Conservation (phyloP, 2,113 vertebrate species). For the Burhinus oedicnemus region DNA sequence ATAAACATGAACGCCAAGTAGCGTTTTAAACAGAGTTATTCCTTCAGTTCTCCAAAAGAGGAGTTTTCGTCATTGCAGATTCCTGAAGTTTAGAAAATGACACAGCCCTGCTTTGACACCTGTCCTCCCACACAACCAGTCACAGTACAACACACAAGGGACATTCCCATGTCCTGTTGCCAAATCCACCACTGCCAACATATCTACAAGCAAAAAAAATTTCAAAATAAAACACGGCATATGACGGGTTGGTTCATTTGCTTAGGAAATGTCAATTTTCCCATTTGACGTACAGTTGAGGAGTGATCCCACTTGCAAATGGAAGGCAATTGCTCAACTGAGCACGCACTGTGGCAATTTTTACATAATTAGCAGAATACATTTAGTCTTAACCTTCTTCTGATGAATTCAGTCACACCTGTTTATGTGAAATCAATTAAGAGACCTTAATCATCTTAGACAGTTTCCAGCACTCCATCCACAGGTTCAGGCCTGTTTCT, state of each 20-base stretch:
- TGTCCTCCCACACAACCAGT: conserved; percentile 30
- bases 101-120: conserved; percentile 11
- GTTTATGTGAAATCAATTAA: conserved; percentile 75
- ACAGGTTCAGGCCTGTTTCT: conserved; percentile 68
- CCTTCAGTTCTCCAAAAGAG: background rate
- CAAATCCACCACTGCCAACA: background rate
- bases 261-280: conserved; percentile 52
- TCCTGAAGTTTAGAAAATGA: conserved; percentile 10
- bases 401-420: conserved; percentile 73
- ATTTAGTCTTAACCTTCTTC: conserved; percentile 62
- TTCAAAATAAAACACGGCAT: background rate
- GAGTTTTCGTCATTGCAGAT: background rate
- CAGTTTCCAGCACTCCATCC: conserved; percentile 59
- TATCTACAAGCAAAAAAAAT: background rate
- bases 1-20: background rate
- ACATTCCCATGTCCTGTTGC: conserved; percentile 21
- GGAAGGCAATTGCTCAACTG: conserved; percentile 56
- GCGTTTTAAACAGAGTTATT: background rate
- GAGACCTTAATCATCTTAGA: conserved; percentile 68
- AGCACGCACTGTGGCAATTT: conserved; percentile 48
- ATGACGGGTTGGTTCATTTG: background rate
- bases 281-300: background rate
- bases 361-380: conserved; percentile 61
- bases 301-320: conserved; percentile 12
- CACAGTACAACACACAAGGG: background rate